A percentile compares a stretch with the other conserved stretches of the same genome.
Evolutionary conservation across 2,888 invertebrate genomes (phyloP).

Genomic region (Tetheella fluctuosa): DNA sequence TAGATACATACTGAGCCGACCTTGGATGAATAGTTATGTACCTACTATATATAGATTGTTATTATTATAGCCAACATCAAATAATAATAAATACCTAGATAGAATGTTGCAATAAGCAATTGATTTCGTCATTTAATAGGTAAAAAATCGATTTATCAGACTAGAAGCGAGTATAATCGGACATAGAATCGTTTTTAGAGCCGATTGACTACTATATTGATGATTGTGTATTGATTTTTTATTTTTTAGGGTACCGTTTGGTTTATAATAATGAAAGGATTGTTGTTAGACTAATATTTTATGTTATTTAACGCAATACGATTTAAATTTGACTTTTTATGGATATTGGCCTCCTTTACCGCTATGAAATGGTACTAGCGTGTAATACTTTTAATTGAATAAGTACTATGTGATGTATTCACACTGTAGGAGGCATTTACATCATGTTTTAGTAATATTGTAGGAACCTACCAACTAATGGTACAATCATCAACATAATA

Average conservation of each 20-base stretch:
- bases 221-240: constrained; percentile 58
- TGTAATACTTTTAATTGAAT: background rate
- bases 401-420: no score
- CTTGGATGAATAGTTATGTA: background rate
- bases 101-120: constrained; percentile 69
- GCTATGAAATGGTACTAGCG: background rate
- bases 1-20: background rate
- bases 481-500: no score
- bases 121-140: constrained; percentile 61
- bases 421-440: no score
- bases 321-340: constrained; percentile 1
- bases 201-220: constrained; percentile 61
- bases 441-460: no score
- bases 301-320: background rate
- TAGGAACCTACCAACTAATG: no score
- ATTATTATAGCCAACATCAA: constrained; percentile 29
- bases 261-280: background rate
- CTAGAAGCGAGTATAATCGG: constrained; percentile 64
- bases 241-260: constrained; percentile 39
- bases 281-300: background rate
- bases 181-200: constrained; percentile 66
- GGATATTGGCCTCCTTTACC: background rate
- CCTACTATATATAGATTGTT: constrained; percentile 10
- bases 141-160: constrained; percentile 66
- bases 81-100: constrained; percentile 49